Evolutionary conservation across 30 jellyfish, hydroid and myxozoan genomes (phyloP).

Genomic region (Nemopilema nomurai): DNA sequence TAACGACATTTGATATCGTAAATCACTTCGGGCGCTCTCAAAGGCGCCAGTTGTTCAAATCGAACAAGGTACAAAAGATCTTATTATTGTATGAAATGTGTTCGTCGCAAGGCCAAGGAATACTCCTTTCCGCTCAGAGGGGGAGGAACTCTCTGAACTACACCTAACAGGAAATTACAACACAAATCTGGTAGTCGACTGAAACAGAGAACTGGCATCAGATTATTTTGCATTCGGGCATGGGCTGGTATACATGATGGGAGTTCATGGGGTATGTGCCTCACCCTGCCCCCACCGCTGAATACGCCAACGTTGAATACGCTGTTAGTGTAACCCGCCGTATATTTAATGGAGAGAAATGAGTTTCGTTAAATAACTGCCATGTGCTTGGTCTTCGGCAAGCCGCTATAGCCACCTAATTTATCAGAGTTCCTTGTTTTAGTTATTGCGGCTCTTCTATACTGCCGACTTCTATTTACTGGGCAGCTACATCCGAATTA

Average conservation of each 20-base stretch:
- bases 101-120: neutral
- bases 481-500: neutral
- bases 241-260: too few species aligned
- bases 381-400: too few species aligned
- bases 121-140: neutral
- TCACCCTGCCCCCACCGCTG: too few species aligned
- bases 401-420: neutral
- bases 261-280: too few species aligned
- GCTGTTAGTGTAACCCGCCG: too few species aligned
- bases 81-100: neutral
- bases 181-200: neutral
- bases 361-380: too few species aligned
- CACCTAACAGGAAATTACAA: neutral
- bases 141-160: neutral
- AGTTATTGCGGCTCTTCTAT: neutral
- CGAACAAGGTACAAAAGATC: slow-evolving; percentile 8
- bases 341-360: too few species aligned
- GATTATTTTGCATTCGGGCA: neutral
- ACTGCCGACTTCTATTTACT: neutral
- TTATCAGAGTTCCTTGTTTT: neutral
- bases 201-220: neutral
- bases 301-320: too few species aligned
- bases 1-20: neutral
- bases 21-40: slow-evolving; percentile 40
- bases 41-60: slow-evolving; percentile 35